Evolutionary conservation across 2,113 vertebrate genomes (phyloP), one percentile per base, ranked within the genome.

Genomic region (Brienomyrus brachyistius): DNA sequence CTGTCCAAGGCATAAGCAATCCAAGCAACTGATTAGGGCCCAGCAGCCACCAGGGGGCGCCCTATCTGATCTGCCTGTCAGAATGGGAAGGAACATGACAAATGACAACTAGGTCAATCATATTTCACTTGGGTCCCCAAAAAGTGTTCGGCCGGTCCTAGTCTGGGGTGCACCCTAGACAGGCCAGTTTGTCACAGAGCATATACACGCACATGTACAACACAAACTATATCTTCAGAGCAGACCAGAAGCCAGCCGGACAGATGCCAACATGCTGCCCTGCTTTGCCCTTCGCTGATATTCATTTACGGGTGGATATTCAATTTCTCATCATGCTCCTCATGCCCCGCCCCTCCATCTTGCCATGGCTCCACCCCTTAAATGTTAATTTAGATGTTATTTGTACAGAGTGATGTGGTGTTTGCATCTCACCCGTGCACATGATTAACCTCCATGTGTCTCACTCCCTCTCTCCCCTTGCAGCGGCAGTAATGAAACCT

Each of bases 401-500:
- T 27, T 21, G 85, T 40, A 19, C 48, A 86, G 45, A 6, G 21
- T 86, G 31, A 19, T 11, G 19, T 48, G 35, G 7, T 21, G 19
- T 17, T 21, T 47, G n/a, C 31, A 15, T 89, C 27, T 21, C n/a
- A 17, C 66, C 15, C 3, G n/a, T 48, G 43, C 2, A 31, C 17
- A 89, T 92, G 19, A 4, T 86, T 91, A 89, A 93, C 54, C 91
- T 90, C 92, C 92, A 89, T 88, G 87, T 15, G 93, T 54, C 62
- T 87, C 3, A 48, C 5, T 86, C 9, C 86, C 45, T 90, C 15
- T 87, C 17, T 50, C 35, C 82, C 59, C 59, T 93, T 43, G 90
- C 96, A 98, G 97, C 94, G 97, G 96, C 95, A 98, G 97, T 96
- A 97, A 98, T 2, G 97, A 98, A 95, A 98, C 97, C 91, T 98